Conservation (phyloP, 2,113 vertebrate species). For the Hiodon tergisus region DNA sequence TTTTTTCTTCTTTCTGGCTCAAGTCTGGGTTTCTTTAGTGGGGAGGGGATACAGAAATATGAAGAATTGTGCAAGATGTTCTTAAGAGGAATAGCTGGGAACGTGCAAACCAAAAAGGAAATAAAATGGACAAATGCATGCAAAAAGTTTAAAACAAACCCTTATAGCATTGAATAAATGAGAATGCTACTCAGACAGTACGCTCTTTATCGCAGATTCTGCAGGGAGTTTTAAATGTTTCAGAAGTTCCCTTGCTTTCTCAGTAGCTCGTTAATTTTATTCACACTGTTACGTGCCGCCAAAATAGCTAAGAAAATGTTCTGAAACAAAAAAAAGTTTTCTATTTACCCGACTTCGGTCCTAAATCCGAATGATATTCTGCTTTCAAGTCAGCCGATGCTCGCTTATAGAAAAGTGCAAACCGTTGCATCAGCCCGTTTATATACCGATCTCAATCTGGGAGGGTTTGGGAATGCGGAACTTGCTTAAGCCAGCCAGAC, state of each 20-base stretch:
- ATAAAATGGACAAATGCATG: conserved; percentile 8
- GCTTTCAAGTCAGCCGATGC: conserved; percentile 19
- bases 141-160: background rate
- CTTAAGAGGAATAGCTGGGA: background rate
- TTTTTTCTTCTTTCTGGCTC: background rate
- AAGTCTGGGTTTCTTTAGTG: background rate
- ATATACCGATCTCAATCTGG: conserved; percentile 82
- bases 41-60: background rate
- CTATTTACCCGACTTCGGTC: conserved; percentile 52
- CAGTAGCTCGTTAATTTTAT: conserved; percentile 10
- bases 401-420: conserved; percentile 48
- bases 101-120: background rate
- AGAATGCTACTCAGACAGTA: background rate
- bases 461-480: conserved; percentile 97
- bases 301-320: conserved; percentile 3
- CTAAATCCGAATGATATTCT: conserved; percentile 39
- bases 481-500: conserved; percentile 78
- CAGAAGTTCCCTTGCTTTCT: background rate
- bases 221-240: background rate
- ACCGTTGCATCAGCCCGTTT: conserved; percentile 84
- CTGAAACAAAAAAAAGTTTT: conserved; percentile 2
- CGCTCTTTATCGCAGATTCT: background rate
- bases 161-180: conserved; percentile 16
- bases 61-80: conserved; percentile 6
- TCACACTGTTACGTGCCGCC: conserved; percentile 33